These are phyloP conservation scores for Leptopilina boulardi DNA, from an alignment of 1,140 invertebrate species.

Conservation along the genomic window DNA sequence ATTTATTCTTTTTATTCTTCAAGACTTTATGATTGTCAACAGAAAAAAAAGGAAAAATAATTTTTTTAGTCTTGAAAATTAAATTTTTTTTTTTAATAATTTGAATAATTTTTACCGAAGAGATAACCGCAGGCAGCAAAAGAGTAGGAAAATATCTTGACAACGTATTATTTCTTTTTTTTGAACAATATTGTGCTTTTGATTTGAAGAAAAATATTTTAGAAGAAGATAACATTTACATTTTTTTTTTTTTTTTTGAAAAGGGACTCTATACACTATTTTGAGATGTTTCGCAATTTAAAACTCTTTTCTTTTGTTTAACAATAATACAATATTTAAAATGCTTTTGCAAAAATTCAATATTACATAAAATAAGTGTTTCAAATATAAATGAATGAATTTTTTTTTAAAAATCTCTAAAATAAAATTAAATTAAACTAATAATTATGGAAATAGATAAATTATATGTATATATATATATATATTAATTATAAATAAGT, in stretches of 20 bases:
- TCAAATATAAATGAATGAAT: too few species aligned
- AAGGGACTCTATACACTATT: not conserved
- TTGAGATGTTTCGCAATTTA: slow-evolving; percentile 14
- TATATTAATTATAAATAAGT: too few species aligned
- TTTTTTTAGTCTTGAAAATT: too few species aligned
- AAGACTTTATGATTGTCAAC: too few species aligned
- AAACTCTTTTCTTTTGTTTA: not conserved
- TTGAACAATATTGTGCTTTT: not conserved
- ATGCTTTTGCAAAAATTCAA: not conserved
- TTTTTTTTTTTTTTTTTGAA: too few species aligned
- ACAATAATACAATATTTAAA: not conserved
- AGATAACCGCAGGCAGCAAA: slow-evolving; percentile 24
- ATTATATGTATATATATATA: too few species aligned
- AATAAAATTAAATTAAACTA: too few species aligned
- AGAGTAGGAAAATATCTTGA: not conserved
- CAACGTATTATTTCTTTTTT: not conserved
- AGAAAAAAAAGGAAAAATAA: too few species aligned
- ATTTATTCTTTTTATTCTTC: too few species aligned
- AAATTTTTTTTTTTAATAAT: not conserved
- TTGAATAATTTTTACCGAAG: not conserved
- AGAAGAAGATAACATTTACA: not conserved
- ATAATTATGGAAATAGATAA: too few species aligned
- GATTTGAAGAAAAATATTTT: not conserved
- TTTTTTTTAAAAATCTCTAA: too few species aligned
- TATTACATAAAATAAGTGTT: too few species aligned